Base-by-base conservation (phyloP, 2,113 vertebrate species). In the Pelecanus crispus region DNA sequence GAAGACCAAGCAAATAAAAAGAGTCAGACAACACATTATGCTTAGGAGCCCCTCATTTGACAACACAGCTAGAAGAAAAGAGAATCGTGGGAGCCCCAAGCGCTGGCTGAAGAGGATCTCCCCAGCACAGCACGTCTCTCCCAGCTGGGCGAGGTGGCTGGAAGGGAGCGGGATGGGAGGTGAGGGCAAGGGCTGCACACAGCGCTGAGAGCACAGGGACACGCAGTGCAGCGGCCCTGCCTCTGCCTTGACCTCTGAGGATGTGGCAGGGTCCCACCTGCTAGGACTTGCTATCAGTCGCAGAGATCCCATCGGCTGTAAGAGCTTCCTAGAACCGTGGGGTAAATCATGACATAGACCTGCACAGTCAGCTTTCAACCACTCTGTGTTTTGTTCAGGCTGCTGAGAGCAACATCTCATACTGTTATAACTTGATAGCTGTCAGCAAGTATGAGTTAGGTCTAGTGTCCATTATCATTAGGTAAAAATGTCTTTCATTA, bases 341-440 rank as follows among this genome's bases (percentile, higher is more conserved):
- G 7, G 1, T 55, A 40, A 59, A 36, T 59, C 11, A 2, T 0
- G 1, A 42, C 25, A 5, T 6, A 53, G 13, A 38, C 29, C 31
- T 52, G 29, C 0, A 0, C 32, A 36, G 21, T n/a, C 52, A 40
- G 11, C 22, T 80, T 84, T 79, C 55, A 90, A 42, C 22, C 17
- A 25, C 26, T 40, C 29, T 7, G 0, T 0, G 2, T 52, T 81
- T 63, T 58, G 49, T 42, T 56, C n/a, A 28, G n/a, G 38, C 38
- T 92, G 47, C n/a, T 86, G 71, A 7, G 40, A 96, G 29, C 47
- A 68, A 62, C 24, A 38, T 11, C 13, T 77, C 22, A 38, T 34
- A 36, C 4, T 20, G 29, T 82, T 40, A 18, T n/a, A 67, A 75
- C n/a, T 13, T 61, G 29, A 52, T 24, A 29, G 28, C 67, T 72